Evolutionary conservation across 2,797 vertebrate species (phyloP), one percentile per base, ranked within the genome.

Genomic region (Oceanodroma leucorhoa): DNA sequence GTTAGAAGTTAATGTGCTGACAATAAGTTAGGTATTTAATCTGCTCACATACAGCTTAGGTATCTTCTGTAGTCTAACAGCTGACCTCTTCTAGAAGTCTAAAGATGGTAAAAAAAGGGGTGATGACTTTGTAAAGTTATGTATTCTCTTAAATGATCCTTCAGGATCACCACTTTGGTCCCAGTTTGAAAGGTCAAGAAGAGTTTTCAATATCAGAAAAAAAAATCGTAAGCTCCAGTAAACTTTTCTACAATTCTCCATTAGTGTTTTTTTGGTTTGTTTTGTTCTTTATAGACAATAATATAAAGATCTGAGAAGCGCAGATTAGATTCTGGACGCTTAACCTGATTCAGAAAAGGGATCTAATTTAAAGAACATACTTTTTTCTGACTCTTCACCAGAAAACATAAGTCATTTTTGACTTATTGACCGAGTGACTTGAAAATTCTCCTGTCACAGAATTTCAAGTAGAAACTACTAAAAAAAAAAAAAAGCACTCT

Each of bases 391-490:
- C 26, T 81, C 94, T 91, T 89, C 46, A 66, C 18, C 7, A 40
- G 46, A 82, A 96, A 80, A 72, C 30, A 15, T 54, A 67, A 71
- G 61, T 83, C 0, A 62, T 75, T 94, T 94, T 73, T 94, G 24
- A 86, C 40, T 86, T 89, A 81, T 17, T 90, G 72, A 69, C 38
- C 1, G 2, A 76, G 18, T 66, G 29, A 66, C 20, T 73, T 43
- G 18, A 60, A 90, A 90, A 95, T 90, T 84, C 26, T 83, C 15
- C 32, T 92, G 45, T 84, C 88, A 84, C 24, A 84, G 46, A 90
- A 76, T 69, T 94, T 92, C 40, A 84, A 34, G 58, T 66, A 36
- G 62, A 89, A 87, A 70, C 8, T 51, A 41, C 27, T 51, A 36
- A 70, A 84, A 91, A 84, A 91, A 91, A 84, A 91, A 80, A 82